phyloP scores from a whole-genome alignment of 2,797 vertebrate genomes.

The Tokudaia muenninki region DNA sequence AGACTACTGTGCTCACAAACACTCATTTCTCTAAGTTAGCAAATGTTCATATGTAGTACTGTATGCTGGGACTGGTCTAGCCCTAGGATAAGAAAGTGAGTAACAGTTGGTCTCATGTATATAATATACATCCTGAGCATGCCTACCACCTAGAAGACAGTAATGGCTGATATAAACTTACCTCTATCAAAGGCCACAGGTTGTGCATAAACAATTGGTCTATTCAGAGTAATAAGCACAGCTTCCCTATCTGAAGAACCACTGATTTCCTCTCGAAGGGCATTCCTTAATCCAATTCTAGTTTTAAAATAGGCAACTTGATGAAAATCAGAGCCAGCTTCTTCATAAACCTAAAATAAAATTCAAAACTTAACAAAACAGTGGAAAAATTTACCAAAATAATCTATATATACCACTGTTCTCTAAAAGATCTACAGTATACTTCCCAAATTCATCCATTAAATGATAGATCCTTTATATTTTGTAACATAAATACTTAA shows the following conservation, averaged over 20 bases:
- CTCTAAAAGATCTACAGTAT: background rate
- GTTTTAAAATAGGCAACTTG: slow-evolving; percentile 99
- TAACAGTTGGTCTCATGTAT: background rate
- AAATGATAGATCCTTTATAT: slow-evolving; percentile 5
- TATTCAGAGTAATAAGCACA: slow-evolving; percentile 98
- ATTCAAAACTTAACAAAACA: slow-evolving; percentile 54
- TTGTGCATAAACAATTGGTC: slow-evolving; percentile 98
- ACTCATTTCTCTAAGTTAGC: background rate
- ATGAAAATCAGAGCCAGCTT: slow-evolving; percentile 99
- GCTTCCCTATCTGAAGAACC: slow-evolving; percentile 97
- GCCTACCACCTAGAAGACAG: background rate
- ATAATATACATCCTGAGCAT: background rate
- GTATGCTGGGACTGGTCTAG: background rate
- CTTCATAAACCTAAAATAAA: slow-evolving; percentile 95
- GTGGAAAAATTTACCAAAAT: background rate
- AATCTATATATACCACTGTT: slow-evolving; percentile 44
- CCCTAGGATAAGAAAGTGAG: background rate
- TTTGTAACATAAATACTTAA: background rate
- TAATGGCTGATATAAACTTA: slow-evolving; percentile 79
- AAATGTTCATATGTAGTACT: background rate
- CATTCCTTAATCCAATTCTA: slow-evolving; percentile 97
- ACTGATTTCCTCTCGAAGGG: slow-evolving; percentile 97
- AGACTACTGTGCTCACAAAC: background rate
- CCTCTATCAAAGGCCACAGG: slow-evolving; percentile 99
- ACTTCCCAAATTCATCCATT: background rate